These are phyloP conservation scores for Ashinkailepas kermadecensis DNA, from an alignment of 2,888 invertebrate species.

Conservation along the genomic window DNA sequence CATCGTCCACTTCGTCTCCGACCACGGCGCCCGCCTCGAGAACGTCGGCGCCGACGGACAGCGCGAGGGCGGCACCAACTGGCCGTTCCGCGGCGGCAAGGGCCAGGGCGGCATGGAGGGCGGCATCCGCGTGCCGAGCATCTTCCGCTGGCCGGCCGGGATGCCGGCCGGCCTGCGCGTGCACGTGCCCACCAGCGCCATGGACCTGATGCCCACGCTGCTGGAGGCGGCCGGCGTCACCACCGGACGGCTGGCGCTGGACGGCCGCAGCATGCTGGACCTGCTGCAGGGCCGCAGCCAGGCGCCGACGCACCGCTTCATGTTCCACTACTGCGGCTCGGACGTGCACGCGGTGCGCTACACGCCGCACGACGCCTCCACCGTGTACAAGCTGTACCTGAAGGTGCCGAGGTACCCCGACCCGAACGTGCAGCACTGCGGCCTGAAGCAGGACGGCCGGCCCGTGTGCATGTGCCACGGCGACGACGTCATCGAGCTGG, in stretches of 20 bases:
- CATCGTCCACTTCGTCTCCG: constrained; percentile 47
- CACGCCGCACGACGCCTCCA: background rate
- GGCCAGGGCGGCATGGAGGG: constrained; percentile 43
- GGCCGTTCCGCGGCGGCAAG: constrained; percentile 35
- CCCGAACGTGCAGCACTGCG: constrained; percentile 29
- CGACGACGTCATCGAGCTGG: constrained; percentile 25
- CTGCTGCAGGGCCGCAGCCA: too few relatives aligned
- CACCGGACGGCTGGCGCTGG: constrained; percentile 22
- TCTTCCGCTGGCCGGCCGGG: constrained; percentile 48
- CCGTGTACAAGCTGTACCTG: constrained; percentile 31
- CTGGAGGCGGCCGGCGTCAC: constrained; percentile 39
- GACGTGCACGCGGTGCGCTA: constrained; percentile 23
- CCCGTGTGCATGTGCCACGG: constrained; percentile 24
- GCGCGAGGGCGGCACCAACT: constrained; percentile 35
- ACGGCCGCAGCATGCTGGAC: constrained; percentile 21
- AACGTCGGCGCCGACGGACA: constrained; percentile 29
- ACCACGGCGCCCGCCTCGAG: constrained; percentile 40
- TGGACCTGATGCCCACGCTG: constrained; percentile 44
- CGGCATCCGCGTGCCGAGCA: constrained; percentile 49
- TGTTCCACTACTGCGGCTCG: constrained; percentile 22
- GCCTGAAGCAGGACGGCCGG: constrained; percentile 6
- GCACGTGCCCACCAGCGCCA: constrained; percentile 39
- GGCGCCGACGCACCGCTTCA: background rate
- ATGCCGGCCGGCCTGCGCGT: constrained; percentile 42
- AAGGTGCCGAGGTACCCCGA: constrained; percentile 24